Base-by-base conservation (phyloP, 2,113 vertebrate genomes). In the Bubo blakistoni region DNA sequence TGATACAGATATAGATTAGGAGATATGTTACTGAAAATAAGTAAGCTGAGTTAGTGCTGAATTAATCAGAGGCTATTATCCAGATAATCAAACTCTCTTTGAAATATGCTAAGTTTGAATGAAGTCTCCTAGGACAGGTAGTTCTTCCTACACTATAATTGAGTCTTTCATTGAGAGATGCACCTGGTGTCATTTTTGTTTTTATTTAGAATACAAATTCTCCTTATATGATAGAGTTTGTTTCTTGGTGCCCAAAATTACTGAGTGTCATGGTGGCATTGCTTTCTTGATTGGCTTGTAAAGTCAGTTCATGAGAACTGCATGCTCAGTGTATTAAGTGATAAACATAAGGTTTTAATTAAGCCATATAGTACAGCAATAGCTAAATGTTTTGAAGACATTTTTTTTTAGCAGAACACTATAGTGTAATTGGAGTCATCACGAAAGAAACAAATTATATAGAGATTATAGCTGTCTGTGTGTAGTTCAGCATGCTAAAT, bases 311-410 rank as follows among this genome's bases (percentile, higher is more conserved):
- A 59, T 77, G 47, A 55, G 54, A 71, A 54, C 47, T 79, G 22
- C 25, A 8, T 57, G 38, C 38, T 88, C 49, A 32, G 16, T 84
- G 16, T 63, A 40, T 70, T 44, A 85, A 82, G 32, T 84, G 85
- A 47, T 82, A 96, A 94, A 57, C 22, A 6, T 47, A 85, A 66
- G 18, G 40, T 79, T 94, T 55, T 72, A 84, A 92, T 96, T 97
- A 97, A 95, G 52, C 40, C 71, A 86, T 77, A 81, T 88, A 90
- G 38, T 52, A 90, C 34, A 94, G 59, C 26, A 92, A 88, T 27
- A 77, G 15, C 42, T 85, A 86, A 88, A 79, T 82, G 49, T 91
- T 96, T 97, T 92, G 66, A 81, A 95, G 65, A 13, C 44, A 17
- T 12, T 2, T 34, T 13, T n/a, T 69, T n/a, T 70, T 96, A 42